A percentile compares a stretch with the other conserved stretches of the same genome.
phyloP scores from a whole-genome alignment of 2,113 vertebrate genomes.

The Triplophysa tibetana region DNA sequence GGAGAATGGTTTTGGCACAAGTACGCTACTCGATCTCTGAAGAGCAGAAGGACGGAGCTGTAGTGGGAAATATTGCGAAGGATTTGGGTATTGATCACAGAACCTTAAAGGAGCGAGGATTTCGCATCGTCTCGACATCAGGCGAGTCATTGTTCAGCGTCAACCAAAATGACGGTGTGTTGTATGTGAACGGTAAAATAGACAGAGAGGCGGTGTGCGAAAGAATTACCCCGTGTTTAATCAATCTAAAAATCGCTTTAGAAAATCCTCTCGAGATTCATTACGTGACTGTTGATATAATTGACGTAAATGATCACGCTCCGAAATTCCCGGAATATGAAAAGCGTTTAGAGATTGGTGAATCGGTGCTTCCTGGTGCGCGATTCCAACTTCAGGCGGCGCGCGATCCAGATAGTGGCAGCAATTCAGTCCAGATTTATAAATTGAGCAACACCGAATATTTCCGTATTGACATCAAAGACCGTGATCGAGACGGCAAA shows the following conservation, averaged over 20 bases:
- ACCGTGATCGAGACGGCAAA: constrained; percentile 52
- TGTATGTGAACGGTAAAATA: constrained; percentile 57
- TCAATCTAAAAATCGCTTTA: constrained; percentile 54
- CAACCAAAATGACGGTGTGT: constrained; percentile 58
- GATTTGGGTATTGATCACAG: constrained; percentile 57
- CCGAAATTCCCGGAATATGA: constrained; percentile 63
- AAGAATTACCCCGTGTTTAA: constrained; percentile 47
- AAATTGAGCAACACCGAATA: constrained; percentile 63
- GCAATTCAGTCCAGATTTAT: constrained; percentile 63
- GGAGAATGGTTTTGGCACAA: constrained; percentile 59
- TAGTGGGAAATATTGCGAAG: constrained; percentile 62
- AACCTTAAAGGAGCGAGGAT: constrained; percentile 49
- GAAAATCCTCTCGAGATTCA: constrained; percentile 72
- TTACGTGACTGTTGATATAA: constrained; percentile 63
- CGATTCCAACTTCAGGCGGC: constrained; percentile 64
- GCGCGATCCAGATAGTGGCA: constrained; percentile 60
- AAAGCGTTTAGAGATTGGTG: constrained; percentile 60
- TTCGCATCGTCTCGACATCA: constrained; percentile 52
- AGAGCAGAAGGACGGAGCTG: constrained; percentile 55
- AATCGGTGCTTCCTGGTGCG: constrained; percentile 56
- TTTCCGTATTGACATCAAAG: constrained; percentile 65
- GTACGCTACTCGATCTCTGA: constrained; percentile 68
- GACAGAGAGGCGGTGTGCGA: constrained; percentile 61
- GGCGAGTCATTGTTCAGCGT: constrained; percentile 52
- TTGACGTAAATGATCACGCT: constrained; percentile 68